These are phyloP conservation scores for Brachypodius melanocephalos DNA, from an alignment of 2,113 vertebrate genomes.

Conservation along the genomic window DNA sequence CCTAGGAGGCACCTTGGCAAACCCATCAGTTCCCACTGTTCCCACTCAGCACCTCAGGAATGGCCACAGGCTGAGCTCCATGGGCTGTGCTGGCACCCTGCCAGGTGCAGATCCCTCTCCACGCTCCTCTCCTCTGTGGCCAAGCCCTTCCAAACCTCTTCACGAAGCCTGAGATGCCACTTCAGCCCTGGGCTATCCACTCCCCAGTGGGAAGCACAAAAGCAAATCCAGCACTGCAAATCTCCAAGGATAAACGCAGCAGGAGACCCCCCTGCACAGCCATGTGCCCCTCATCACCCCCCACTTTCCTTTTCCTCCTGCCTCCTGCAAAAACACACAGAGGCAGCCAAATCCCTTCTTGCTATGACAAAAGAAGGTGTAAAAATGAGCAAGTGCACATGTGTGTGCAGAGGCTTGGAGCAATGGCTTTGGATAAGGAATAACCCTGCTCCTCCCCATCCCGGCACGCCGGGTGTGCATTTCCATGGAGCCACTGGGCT, in stretches of 20 bases:
- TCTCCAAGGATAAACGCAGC: background rate
- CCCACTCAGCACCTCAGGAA: background rate
- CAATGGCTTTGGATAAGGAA: background rate
- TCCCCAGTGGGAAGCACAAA: background rate
- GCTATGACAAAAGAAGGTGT: background rate
- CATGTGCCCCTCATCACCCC: background rate
- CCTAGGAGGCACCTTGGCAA: rapidly evolving
- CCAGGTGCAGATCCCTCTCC: background rate
- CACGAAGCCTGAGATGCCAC: background rate
- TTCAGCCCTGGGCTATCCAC: background rate
- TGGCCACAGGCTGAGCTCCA: rapidly evolving
- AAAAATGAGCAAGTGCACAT: background rate
- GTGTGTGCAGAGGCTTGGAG: background rate
- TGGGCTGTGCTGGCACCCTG: background rate
- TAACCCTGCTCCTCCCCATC: background rate
- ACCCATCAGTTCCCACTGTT: rapidly evolving
- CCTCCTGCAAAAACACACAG: background rate
- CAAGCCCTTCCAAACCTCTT: background rate
- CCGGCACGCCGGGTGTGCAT: background rate
- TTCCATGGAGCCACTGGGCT: constrained; percentile 42
- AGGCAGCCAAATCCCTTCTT: background rate
- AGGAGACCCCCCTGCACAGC: background rate
- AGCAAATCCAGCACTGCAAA: background rate
- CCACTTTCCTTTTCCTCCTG: background rate
- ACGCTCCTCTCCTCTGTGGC: rapidly evolving